These are phyloP conservation scores for Volucella bombylans DNA, from an alignment of 2,888 invertebrate genomes.

Conservation along the genomic window DNA sequence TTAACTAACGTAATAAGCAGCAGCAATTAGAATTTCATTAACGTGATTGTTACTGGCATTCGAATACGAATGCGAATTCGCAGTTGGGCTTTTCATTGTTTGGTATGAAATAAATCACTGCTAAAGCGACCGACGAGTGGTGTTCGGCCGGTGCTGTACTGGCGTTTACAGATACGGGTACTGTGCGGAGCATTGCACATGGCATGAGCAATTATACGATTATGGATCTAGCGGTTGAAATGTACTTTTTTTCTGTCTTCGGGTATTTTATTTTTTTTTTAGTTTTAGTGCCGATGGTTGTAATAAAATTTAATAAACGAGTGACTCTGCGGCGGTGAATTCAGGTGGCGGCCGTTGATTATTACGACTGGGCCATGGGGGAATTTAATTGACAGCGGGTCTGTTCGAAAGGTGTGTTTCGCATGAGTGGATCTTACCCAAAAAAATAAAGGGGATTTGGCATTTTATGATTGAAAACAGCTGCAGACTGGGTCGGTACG, in stretches of 20 bases:
- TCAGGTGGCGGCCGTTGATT: neutral
- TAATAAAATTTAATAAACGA: conserved; percentile 8
- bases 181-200: neutral
- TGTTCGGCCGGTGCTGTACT: too few species aligned
- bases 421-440: too few species aligned
- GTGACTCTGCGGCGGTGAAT: conserved; percentile 10
- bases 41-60: conserved; percentile 24
- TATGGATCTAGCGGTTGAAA: conserved; percentile 16
- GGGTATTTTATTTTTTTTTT: neutral
- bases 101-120: conserved; percentile 8
- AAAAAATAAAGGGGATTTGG: too few species aligned
- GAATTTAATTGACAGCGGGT: conserved; percentile 4
- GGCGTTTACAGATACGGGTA: too few species aligned
- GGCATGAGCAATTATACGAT: conserved; percentile 30
- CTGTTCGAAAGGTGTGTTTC: neutral
- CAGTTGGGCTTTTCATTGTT: neutral
- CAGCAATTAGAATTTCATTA: conserved; percentile 32
- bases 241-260: neutral
- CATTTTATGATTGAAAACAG: too few species aligned
- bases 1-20: conserved; percentile 19
- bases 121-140: too few species aligned
- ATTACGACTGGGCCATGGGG: neutral
- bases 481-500: too few species aligned
- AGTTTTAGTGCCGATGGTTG: neutral
- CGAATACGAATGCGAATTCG: neutral